A percentile compares a stretch with the other conserved stretches of the same genome.
phyloP scores from a whole-genome alignment of 2,888 invertebrate species.

The Steinernema hermaphroditum region DNA sequence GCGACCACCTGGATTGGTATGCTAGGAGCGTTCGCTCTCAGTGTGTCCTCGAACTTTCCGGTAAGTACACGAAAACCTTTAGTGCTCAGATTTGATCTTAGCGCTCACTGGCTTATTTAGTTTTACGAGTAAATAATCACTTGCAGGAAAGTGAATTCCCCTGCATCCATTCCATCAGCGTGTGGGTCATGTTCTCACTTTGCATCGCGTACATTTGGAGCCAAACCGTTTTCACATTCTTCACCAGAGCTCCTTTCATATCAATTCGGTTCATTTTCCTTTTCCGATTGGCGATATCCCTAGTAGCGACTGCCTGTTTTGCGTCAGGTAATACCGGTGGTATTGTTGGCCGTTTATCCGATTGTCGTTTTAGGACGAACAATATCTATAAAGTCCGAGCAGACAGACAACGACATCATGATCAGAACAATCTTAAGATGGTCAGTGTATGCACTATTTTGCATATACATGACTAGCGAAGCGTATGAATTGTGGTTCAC shows the following conservation, averaged over 20 bases:
- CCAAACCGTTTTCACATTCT: constrained; percentile 19
- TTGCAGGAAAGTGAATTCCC: constrained; percentile 19
- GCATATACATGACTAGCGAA: constrained; percentile 13
- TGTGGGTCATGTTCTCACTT: constrained; percentile 9
- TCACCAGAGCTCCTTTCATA: constrained; percentile 12
- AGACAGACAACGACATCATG: neutral
- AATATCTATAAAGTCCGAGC: neutral
- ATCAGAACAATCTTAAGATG: neutral
- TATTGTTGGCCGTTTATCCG: neutral
- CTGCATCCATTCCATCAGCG: neutral
- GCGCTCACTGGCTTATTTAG: too few species aligned
- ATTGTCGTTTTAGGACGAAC: neutral
- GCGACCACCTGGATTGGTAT: constrained; percentile 6
- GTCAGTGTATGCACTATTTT: constrained; percentile 1
- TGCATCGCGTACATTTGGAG: constrained; percentile 19
- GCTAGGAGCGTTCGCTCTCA: neutral
- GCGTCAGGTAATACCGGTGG: neutral
- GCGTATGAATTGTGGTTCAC: constrained; percentile 21
- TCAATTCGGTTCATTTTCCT: neutral
- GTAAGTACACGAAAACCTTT: too few species aligned
- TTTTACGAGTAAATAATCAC: too few species aligned
- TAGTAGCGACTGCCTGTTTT: constrained; percentile 10
- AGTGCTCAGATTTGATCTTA: too few species aligned
- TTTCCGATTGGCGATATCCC: neutral
- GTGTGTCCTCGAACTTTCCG: constrained; percentile 15